Evolutionary conservation across 2,797 vertebrate genomes (phyloP).

Genomic region (Otolemur crassicaudatus): DNA sequence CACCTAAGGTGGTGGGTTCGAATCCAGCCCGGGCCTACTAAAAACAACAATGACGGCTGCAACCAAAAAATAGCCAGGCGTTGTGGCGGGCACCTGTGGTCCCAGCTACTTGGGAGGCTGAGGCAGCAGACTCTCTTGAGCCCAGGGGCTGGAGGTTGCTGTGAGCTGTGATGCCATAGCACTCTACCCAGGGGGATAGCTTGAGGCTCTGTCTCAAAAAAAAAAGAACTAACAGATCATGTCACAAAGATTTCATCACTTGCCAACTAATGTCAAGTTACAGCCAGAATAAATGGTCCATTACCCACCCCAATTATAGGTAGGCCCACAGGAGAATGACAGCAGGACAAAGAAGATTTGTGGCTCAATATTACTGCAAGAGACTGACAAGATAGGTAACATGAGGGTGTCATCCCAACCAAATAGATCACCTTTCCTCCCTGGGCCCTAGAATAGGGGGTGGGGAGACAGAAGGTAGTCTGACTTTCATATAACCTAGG

Average conservation of each 20-base stretch:
- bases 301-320: slow-evolving; percentile 66
- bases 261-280: slow-evolving; percentile 72
- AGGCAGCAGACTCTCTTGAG: no score
- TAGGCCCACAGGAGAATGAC: slow-evolving; percentile 61
- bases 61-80: no score
- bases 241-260: slow-evolving; percentile 76
- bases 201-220: no score
- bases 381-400: slow-evolving; percentile 61
- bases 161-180: no score
- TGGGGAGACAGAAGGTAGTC: slow-evolving; percentile 12
- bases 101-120: no score
- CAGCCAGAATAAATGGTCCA: slow-evolving; percentile 74
- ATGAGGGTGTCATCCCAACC: slow-evolving; percentile 13
- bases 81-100: no score
- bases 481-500: not conserved
- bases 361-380: slow-evolving; percentile 60
- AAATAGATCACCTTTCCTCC: slow-evolving; percentile 59
- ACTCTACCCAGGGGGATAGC: no score
- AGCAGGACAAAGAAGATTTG: slow-evolving; percentile 70
- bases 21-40: no score
- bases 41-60: no score
- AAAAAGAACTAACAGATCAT: slow-evolving; percentile 61
- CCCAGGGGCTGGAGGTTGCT: no score
- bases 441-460: not conserved
- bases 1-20: no score